Evolutionary conservation across 2,888 invertebrate genomes (phyloP).

Genomic region (Synergus japonicus): DNA sequence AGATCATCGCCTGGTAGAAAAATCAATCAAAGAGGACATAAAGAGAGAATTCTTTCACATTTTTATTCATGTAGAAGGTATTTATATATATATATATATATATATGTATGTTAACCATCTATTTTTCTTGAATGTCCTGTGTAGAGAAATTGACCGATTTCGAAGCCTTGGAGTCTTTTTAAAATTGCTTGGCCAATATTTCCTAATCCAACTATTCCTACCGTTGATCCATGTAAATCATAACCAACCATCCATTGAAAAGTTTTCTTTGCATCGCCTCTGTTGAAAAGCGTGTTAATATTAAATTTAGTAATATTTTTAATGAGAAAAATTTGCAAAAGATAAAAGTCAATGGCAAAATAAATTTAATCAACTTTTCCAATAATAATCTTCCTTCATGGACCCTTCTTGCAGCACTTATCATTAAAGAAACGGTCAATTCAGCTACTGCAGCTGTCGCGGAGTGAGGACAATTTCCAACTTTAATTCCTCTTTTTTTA

Average conservation of each 20-base stretch:
- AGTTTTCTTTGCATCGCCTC: slow-evolving; percentile 75
- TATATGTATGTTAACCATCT: slow-evolving; percentile 57
- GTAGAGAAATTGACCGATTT: slow-evolving; percentile 85
- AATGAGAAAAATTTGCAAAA: background rate
- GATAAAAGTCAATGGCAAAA: slow-evolving; percentile 43
- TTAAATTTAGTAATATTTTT: background rate
- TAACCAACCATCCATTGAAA: slow-evolving; percentile 87
- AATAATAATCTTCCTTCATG: slow-evolving; percentile 86
- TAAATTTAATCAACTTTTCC: slow-evolving; percentile 77
- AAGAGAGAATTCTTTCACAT: background rate
- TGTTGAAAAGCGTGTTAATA: slow-evolving; percentile 64
- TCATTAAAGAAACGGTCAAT: slow-evolving; percentile 85
- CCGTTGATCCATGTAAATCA: slow-evolving; percentile 87
- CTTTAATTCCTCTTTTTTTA: slow-evolving; percentile 83
- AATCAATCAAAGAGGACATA: background rate
- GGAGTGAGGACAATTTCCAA: slow-evolving; percentile 89
- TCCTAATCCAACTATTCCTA: slow-evolving; percentile 92
- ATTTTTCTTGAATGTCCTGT: slow-evolving; percentile 80
- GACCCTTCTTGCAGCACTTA: slow-evolving; percentile 87
- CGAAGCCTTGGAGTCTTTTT: slow-evolving; percentile 85
- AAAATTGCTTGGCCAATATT: slow-evolving; percentile 88
- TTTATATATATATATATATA: background rate
- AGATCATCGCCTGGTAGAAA: slow-evolving; percentile 77
- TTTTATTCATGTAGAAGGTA: background rate
- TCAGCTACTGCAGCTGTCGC: slow-evolving; percentile 89